Conservation (phyloP, 2,113 vertebrate genomes). For the Ariopsis seemanni region DNA sequence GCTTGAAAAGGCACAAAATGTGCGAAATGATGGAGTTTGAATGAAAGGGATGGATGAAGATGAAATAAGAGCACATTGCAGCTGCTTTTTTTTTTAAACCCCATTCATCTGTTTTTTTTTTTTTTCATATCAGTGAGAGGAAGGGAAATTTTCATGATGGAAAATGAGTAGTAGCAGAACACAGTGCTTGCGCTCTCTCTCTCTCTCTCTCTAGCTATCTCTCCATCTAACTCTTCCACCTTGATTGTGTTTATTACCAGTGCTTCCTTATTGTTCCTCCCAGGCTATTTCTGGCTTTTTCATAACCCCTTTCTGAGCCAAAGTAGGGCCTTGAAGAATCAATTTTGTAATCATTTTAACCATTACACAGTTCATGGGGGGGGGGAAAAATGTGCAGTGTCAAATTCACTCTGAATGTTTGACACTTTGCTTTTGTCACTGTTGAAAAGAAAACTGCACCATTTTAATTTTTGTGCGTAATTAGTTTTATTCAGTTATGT, state of each 20-base stretch:
- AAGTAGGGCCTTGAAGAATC: too few species aligned
- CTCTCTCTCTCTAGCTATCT: neutral
- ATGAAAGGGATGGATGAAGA: conserved; percentile 2
- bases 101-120: neutral
- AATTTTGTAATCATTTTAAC: neutral
- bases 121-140: neutral
- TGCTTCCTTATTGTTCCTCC: neutral
- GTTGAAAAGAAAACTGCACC: neutral
- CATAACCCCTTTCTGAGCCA: neutral
- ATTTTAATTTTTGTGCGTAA: neutral
- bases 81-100: neutral
- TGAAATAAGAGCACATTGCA: neutral
- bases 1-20: neutral
- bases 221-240: neutral
- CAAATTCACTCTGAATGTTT: neutral
- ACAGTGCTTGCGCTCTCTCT: neutral
- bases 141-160: neutral
- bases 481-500: neutral
- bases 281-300: conserved; percentile 23
- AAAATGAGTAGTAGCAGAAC: conserved; percentile 3
- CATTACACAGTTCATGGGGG: neutral
- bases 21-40: neutral
- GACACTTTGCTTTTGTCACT: neutral
- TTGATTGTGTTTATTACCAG: neutral
- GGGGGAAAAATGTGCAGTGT: neutral